These are phyloP conservation scores for Drosophila murphyi DNA, from an alignment of 1,140 invertebrate species.

Conservation along the genomic window DNA sequence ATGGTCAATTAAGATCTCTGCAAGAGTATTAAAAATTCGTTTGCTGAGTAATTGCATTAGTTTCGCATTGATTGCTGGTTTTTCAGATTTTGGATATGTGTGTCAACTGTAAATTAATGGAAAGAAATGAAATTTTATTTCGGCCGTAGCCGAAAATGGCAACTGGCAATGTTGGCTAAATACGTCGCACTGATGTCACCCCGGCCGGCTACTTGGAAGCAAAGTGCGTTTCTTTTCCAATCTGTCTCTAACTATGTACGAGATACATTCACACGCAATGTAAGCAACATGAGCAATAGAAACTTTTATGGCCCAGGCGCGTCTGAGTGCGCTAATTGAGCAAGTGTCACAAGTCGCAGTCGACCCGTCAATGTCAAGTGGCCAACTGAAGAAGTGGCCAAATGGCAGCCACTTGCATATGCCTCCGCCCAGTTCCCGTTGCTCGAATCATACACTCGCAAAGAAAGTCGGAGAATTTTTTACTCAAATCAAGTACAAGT, in stretches of 20 bases:
- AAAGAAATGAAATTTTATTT: constrained; percentile 53
- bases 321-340: constrained; percentile 12
- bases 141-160: constrained; percentile 39
- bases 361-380: constrained; percentile 68
- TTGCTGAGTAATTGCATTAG: constrained; percentile 19
- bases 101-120: constrained; percentile 75
- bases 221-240: constrained; percentile 22
- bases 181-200: constrained; percentile 68
- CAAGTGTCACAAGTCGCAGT: constrained; percentile 57
- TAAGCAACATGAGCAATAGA: constrained; percentile 11
- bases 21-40: constrained; percentile 32
- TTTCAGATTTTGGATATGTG: constrained; percentile 42
- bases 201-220: neutral
- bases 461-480: neutral
- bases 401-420: constrained; percentile 51
- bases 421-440: constrained; percentile 36
- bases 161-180: constrained; percentile 51
- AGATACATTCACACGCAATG: constrained; percentile 5
- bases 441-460: neutral
- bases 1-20: neutral
- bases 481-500: no score
- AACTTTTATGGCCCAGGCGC: constrained; percentile 50
- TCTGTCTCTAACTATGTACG: neutral
- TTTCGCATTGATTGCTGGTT: constrained; percentile 5
- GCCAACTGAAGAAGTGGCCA: constrained; percentile 36